Conservation (phyloP, 2,888 invertebrate species). For the Physocephala rufipes region DNA sequence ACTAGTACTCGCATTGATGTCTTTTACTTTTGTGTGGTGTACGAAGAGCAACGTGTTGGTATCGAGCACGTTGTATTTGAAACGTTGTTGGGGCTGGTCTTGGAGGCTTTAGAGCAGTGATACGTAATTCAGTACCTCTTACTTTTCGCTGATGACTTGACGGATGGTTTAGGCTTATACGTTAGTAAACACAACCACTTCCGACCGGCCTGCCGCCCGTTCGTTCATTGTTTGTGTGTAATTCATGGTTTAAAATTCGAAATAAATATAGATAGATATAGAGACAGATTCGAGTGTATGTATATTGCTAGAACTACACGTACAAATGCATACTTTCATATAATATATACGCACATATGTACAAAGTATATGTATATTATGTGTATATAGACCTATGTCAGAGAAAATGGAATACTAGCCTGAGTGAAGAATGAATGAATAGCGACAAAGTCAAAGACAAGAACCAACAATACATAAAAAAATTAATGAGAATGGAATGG, state of each 20-base stretch:
- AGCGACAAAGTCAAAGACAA: background rate
- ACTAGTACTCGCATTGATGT: conserved; percentile 16
- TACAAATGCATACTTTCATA: background rate
- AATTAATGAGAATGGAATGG: conserved; percentile 27
- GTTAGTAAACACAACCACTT: background rate
- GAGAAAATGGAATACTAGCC: conserved; percentile 18
- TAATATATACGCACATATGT: background rate
- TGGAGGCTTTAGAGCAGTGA: conserved; percentile 10
- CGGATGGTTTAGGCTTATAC: background rate
- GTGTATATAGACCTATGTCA: conserved; percentile 1
- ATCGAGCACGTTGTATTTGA: background rate
- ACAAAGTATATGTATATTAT: too few species aligned
- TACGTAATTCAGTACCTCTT: conserved; percentile 7
- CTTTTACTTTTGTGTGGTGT: background rate
- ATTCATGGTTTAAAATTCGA: background rate
- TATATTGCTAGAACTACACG: background rate
- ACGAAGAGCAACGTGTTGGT: too few species aligned
- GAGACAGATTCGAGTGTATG: background rate
- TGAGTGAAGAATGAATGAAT: conserved; percentile 33
- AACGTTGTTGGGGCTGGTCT: conserved; percentile 22
- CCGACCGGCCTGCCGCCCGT: conserved; percentile 15
- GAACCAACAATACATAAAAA: conserved; percentile 13
- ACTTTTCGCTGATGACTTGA: background rate
- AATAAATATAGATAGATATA: background rate
- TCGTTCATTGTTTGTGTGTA: background rate